Evolutionary conservation across 2,888 invertebrate genomes (phyloP), one percentile per base, ranked within the genome.

Genomic region (Taphrorychus bicolor): DNA sequence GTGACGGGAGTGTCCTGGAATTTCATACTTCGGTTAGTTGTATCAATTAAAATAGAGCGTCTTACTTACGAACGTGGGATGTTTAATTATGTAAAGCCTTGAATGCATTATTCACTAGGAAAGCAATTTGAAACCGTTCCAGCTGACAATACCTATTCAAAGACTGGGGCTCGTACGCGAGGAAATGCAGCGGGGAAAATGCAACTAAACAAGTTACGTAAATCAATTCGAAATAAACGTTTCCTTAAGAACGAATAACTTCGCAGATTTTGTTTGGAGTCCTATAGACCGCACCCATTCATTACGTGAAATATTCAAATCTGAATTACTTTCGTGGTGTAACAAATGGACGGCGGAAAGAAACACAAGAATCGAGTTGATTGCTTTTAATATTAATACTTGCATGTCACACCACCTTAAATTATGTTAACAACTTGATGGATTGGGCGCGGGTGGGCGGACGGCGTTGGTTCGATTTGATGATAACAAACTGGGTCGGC

Each of bases 101-200:
- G 17, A 16, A 16, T 5, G 17, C 45, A 45, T 45, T 45, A 45
- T 45, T 45, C 45, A 17, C 45, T 11, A 14, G 45, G 45, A 14
- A 45, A 45, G 45, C 14, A 45, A 45, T 45, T 45, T 17, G 45
- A 45, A 45, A 45, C 45, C 45, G 45, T 45, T 45, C 45, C 45
- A 14, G 45, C 45, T 45, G 45, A 45, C 45, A 45, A 45, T 45
- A 45, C 45, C 45, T 45, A 45, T 45, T 45, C 45, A 45, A 45
- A 45, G 45, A 45, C 14, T 16, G 14, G 14, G 7, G 14, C 45
- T 45, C 45, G 45, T 45, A 45, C 14, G 45, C 45, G 45, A 45
- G 45, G 45, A 45, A 45, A 45, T 45, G 45, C 45, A 45, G 14
- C 17, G 45, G 5, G 45, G 45, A 45, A 45, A 45, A 45, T 45